Evolutionary conservation across 2,113 vertebrate species (phyloP).

Genomic region (Campylomormyrus numenius): DNA sequence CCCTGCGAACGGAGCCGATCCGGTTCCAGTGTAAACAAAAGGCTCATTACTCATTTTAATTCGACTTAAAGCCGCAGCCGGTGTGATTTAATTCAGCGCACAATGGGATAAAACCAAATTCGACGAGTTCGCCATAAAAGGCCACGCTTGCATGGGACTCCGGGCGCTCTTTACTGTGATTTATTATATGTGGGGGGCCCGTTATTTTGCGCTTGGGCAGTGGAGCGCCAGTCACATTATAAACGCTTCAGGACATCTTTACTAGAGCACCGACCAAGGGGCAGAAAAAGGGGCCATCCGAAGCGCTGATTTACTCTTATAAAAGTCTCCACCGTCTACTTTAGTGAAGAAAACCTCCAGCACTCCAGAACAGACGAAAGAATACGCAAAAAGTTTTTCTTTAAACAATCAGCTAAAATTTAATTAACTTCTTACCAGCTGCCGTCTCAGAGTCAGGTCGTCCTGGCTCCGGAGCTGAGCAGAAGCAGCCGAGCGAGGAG

Average conservation of each 20-base stretch:
- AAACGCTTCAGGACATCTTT: neutral
- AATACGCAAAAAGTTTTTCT: neutral
- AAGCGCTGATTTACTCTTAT: neutral
- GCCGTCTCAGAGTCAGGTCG: slow-evolving; percentile 24
- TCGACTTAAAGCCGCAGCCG: neutral
- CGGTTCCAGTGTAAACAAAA: slow-evolving; percentile 13
- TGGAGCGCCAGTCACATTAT: neutral
- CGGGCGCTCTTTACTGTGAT: neutral
- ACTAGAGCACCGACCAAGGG: neutral
- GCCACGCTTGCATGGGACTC: neutral
- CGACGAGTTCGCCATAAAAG: slow-evolving; percentile 12
- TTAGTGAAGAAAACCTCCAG: neutral
- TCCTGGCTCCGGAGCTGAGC: slow-evolving; percentile 19
- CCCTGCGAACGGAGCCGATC: neutral
- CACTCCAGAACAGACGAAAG: neutral
- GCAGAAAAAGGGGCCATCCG: neutral
- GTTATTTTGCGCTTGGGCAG: neutral
- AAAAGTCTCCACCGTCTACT: neutral
- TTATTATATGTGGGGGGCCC: neutral
- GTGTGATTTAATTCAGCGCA: neutral
- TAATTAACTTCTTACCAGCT: slow-evolving; percentile 42
- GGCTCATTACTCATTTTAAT: slow-evolving; percentile 21
- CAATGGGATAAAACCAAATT: neutral
- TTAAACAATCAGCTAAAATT: neutral
- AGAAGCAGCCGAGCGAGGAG: slow-evolving; percentile 22